Evolutionary conservation across 2,113 vertebrate genomes (phyloP).

Genomic region (Oncorhynchus masou): DNA sequence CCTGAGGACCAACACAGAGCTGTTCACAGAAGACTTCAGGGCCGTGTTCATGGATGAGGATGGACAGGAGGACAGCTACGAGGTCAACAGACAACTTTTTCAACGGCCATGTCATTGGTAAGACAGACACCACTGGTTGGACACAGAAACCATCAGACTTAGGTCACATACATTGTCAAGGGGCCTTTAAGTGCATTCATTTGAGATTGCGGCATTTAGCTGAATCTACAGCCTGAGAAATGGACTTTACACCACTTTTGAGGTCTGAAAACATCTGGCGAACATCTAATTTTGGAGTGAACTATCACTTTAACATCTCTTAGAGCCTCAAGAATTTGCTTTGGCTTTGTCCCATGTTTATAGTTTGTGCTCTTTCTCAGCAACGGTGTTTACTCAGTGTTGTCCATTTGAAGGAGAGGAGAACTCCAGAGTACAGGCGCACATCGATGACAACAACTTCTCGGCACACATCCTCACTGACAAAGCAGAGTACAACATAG

Average conservation of each 20-base stretch:
- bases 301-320: not conserved
- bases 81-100: constrained; percentile 89
- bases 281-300: not conserved
- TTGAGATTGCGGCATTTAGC: too few relatives aligned
- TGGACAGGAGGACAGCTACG: constrained; percentile 69
- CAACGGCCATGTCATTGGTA: constrained; percentile 90
- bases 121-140: constrained; percentile 42
- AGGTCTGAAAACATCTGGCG: not conserved
- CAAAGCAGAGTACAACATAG: constrained; percentile 87
- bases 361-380: not conserved
- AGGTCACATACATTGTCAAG: too few relatives aligned
- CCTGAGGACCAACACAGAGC: constrained; percentile 86
- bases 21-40: constrained; percentile 86
- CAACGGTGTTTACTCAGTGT: not conserved
- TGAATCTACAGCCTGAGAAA: not conserved
- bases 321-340: not conserved
- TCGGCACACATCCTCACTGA: constrained; percentile 86
- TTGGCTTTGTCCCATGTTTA: not conserved
- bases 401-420: constrained; percentile 80
- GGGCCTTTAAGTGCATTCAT: too few relatives aligned
- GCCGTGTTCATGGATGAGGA: constrained; percentile 80
- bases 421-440: constrained; percentile 89
- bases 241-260: too few relatives aligned
- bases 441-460: constrained; percentile 87
- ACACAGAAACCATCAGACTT: not conserved